These are phyloP conservation scores for Unio delphinus DNA, from an alignment of 2,888 invertebrate species.

Conservation along the genomic window DNA sequence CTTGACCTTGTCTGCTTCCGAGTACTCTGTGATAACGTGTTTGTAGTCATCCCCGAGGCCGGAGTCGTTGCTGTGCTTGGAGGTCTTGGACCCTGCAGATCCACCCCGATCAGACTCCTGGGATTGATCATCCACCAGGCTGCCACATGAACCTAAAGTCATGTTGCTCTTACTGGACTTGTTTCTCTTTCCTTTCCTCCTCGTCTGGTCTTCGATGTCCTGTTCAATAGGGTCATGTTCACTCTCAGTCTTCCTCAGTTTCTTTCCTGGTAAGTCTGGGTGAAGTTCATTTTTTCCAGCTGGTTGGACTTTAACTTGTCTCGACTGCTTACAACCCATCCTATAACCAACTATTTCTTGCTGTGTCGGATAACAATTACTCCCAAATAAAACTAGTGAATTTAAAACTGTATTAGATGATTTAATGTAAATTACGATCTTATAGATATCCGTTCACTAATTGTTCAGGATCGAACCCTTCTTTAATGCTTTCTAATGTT, in stretches of 20 bases:
- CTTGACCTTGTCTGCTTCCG: constrained; percentile 46
- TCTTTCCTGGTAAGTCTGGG: constrained; percentile 20
- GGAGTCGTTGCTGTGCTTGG: constrained; percentile 63
- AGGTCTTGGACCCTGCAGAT: constrained; percentile 62
- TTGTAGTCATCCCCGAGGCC: constrained; percentile 59
- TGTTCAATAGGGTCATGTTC: constrained; percentile 40
- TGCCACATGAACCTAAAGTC: constrained; percentile 38
- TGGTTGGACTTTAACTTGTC: constrained; percentile 51
- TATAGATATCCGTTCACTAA: too few species aligned
- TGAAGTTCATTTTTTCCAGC: constrained; percentile 34
- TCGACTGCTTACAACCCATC: constrained; percentile 61
- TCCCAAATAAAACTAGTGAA: too few species aligned
- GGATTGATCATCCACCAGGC: constrained; percentile 37
- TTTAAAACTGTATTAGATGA: too few species aligned
- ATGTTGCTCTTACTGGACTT: constrained; percentile 32
- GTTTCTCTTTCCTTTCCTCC: constrained; percentile 23
- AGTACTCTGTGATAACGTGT: constrained; percentile 60
- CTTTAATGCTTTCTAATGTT: too few species aligned
- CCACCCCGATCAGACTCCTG: constrained; percentile 52
- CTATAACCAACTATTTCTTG: too few species aligned
- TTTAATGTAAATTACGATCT: too few species aligned
- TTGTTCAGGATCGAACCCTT: too few species aligned
- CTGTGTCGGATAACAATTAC: too few species aligned
- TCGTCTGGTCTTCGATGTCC: constrained; percentile 33
- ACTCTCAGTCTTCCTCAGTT: constrained; percentile 32